Evolutionary conservation across 2,888 invertebrate genomes (phyloP).

Genomic region (Ennomos quercinarius): DNA sequence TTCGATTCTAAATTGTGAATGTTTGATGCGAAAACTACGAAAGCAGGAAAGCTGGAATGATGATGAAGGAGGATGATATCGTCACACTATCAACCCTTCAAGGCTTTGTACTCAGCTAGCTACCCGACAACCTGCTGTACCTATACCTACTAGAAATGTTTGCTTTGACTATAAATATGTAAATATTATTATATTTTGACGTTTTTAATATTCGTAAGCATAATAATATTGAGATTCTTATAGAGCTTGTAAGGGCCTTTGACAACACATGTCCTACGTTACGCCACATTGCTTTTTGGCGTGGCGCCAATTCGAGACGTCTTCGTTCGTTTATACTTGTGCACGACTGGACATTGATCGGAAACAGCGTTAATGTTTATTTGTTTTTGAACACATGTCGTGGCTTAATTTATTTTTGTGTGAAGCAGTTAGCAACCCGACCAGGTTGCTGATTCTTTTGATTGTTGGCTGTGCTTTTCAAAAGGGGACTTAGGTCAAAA

Average conservation of each 20-base stretch:
- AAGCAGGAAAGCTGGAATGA: too few species aligned
- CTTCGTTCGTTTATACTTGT: constrained; percentile 49
- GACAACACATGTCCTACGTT: constrained; percentile 47
- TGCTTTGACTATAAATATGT: constrained; percentile 14
- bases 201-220: constrained; percentile 17
- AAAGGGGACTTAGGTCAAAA: constrained; percentile 7
- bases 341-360: constrained; percentile 49
- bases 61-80: too few species aligned
- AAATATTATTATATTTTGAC: constrained; percentile 22
- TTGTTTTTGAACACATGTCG: constrained; percentile 36
- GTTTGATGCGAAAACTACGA: too few species aligned
- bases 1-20: too few species aligned
- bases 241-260: constrained; percentile 47
- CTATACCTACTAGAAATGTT: constrained; percentile 25
- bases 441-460: constrained; percentile 20
- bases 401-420: constrained; percentile 28
- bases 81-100: too few species aligned
- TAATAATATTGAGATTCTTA: constrained; percentile 35
- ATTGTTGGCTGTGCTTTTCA: constrained; percentile 2
- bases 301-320: constrained; percentile 53
- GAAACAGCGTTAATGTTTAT: constrained; percentile 42
- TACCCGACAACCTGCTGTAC: too few species aligned
- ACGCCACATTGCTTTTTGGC: constrained; percentile 62
- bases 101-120: too few species aligned
- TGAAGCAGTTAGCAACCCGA: constrained; percentile 28